Evolutionary conservation across 1,140 invertebrate species (phyloP).

Genomic region (Drosophila bipectinata): DNA sequence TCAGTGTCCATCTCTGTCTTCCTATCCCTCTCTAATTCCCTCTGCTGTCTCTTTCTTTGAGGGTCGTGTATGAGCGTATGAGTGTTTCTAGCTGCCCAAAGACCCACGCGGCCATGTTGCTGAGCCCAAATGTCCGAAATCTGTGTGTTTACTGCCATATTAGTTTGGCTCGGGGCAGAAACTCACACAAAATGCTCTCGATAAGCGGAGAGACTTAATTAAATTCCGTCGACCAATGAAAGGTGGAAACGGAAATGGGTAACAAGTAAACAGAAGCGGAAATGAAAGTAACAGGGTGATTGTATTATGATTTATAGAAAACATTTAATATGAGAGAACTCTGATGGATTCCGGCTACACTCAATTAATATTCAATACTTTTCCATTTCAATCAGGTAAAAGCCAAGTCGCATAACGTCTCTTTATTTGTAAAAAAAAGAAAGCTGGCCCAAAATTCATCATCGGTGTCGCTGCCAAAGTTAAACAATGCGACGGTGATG

Average conservation of each 20-base stretch:
- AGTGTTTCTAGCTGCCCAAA: constrained; percentile 29
- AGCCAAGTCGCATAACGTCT: constrained; percentile 1
- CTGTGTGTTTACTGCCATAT: constrained; percentile 54
- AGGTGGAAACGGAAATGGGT: constrained; percentile 12
- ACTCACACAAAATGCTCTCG: constrained; percentile 45
- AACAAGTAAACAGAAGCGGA: not conserved
- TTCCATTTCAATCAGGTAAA: constrained; percentile 59
- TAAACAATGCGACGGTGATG: constrained; percentile 67
- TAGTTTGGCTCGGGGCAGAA: constrained; percentile 35
- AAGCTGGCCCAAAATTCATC: constrained; percentile 35
- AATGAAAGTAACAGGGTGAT: not conserved
- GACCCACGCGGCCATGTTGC: constrained; percentile 15
- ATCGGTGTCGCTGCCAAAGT: constrained; percentile 19
- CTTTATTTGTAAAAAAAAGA: constrained; percentile 3
- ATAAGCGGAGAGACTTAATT: constrained; percentile 65
- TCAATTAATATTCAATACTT: constrained; percentile 36
- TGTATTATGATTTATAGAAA: not conserved
- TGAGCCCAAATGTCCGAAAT: constrained; percentile 31
- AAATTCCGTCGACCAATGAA: constrained; percentile 47
- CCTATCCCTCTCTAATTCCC: constrained; percentile 2
- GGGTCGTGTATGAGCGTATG: not conserved
- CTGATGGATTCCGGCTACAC: constrained; percentile 17
- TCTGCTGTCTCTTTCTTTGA: constrained; percentile 3
- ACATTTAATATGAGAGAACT: not conserved
- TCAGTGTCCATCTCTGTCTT: not conserved